Conservation (phyloP, 2,888 invertebrate genomes). For the Eurytoma californica region DNA sequence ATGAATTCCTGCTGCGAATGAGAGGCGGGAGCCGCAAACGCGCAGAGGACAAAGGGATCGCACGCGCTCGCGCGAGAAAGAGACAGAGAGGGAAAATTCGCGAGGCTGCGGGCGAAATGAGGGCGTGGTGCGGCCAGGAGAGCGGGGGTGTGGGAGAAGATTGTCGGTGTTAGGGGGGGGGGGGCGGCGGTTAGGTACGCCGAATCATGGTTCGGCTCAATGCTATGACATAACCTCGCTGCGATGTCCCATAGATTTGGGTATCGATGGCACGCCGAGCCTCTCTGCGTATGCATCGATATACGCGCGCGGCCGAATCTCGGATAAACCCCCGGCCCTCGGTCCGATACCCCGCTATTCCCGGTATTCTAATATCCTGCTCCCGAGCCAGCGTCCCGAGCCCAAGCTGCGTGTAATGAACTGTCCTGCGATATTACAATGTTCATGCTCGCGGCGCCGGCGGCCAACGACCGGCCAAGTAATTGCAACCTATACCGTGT, state of each 20-base stretch:
- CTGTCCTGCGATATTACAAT: slow-evolving; percentile 64
- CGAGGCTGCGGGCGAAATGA: slow-evolving; percentile 26
- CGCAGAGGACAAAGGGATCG: not conserved
- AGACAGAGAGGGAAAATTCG: slow-evolving; percentile 16
- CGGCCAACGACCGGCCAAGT: not conserved
- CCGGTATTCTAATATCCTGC: slow-evolving; percentile 69
- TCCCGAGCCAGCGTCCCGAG: not conserved
- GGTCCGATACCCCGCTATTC: slow-evolving; percentile 61
- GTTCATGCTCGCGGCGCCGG: slow-evolving; percentile 44
- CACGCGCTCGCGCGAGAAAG: not conserved
- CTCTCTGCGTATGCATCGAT: slow-evolving; percentile 56
- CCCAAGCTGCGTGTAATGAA: slow-evolving; percentile 65
- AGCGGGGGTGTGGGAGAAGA: slow-evolving; percentile 7
- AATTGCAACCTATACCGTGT: not conserved
- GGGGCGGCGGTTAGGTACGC: slow-evolving; percentile 45
- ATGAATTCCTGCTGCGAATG: not conserved
- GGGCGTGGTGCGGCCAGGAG: not conserved
- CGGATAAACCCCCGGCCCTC: slow-evolving; percentile 58
- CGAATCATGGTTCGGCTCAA: slow-evolving; percentile 52
- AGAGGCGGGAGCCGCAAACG: not conserved
- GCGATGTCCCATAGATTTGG: slow-evolving; percentile 64
- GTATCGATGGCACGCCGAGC: slow-evolving; percentile 65
- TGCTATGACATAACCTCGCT: slow-evolving; percentile 57
- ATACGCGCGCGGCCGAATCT: slow-evolving; percentile 54
- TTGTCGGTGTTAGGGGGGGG: slow-evolving; percentile 15